A percentile compares a stretch with the other conserved stretches of the same genome.
phyloP scores from a whole-genome alignment of 2,113 vertebrate species.

The Neofelis nebulosa region DNA sequence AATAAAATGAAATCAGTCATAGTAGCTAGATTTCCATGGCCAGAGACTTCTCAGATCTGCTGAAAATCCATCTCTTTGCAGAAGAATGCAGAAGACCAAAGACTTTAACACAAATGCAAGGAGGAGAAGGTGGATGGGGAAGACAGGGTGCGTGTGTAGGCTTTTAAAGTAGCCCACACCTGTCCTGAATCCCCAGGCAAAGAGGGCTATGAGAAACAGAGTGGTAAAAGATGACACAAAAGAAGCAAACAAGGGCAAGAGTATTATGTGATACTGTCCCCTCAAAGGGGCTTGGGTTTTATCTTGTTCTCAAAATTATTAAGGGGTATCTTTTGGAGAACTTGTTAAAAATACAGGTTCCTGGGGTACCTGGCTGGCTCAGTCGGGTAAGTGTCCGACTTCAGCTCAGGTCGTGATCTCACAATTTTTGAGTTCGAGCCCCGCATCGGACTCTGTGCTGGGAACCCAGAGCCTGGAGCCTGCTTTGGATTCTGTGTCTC shows the following conservation, averaged over 20 bases:
- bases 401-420: too few species aligned
- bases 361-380: too few species aligned
- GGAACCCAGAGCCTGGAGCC: too few species aligned
- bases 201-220: neutral
- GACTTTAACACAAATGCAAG: neutral
- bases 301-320: neutral
- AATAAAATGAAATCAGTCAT: neutral
- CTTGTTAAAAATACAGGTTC: neutral
- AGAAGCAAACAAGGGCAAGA: neutral
- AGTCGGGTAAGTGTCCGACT: too few species aligned
- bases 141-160: neutral
- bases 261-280: neutral
- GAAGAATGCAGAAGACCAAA: neutral
- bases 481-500: too few species aligned
- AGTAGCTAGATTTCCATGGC: neutral
- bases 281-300: neutral
- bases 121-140: neutral
- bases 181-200: neutral
- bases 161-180: neutral
- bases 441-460: too few species aligned
- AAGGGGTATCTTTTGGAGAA: neutral
- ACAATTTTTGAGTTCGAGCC: too few species aligned
- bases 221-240: neutral
- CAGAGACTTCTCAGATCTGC: neutral
- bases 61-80: neutral